phyloP scores from a whole-genome alignment of 2,888 invertebrate species.

The Mechanitis mazaeus region DNA sequence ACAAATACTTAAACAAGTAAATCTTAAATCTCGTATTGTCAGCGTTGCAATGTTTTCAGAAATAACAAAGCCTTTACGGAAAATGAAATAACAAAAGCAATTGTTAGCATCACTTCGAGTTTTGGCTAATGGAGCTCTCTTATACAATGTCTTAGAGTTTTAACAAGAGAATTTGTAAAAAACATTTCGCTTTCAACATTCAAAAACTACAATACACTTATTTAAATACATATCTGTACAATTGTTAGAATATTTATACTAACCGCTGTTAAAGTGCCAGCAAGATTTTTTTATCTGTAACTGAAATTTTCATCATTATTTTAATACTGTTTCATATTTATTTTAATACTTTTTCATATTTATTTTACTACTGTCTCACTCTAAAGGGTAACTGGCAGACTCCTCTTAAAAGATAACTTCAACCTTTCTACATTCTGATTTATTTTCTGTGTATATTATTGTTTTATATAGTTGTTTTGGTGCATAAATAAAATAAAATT shows the following conservation, averaged over 20 bases:
- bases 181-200: background rate
- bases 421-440: no score
- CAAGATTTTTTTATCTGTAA: no score
- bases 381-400: no score
- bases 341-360: no score
- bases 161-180: background rate
- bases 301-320: no score
- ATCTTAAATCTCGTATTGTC: constrained; percentile 1
- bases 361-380: no score
- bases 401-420: no score
- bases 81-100: constrained; percentile 16
- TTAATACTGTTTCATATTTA: no score
- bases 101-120: constrained; percentile 10
- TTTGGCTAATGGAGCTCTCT: constrained; percentile 4
- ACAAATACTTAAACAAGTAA: background rate
- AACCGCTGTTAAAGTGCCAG: no score
- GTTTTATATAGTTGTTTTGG: no score
- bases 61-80: constrained; percentile 9
- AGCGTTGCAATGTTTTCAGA: background rate
- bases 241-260: background rate
- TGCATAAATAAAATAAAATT: no score
- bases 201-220: background rate
- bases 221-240: background rate
- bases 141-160: background rate
- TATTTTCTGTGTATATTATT: no score